Evolutionary conservation across 2,888 invertebrate species (phyloP).

Genomic region (Apotomis betuletana): DNA sequence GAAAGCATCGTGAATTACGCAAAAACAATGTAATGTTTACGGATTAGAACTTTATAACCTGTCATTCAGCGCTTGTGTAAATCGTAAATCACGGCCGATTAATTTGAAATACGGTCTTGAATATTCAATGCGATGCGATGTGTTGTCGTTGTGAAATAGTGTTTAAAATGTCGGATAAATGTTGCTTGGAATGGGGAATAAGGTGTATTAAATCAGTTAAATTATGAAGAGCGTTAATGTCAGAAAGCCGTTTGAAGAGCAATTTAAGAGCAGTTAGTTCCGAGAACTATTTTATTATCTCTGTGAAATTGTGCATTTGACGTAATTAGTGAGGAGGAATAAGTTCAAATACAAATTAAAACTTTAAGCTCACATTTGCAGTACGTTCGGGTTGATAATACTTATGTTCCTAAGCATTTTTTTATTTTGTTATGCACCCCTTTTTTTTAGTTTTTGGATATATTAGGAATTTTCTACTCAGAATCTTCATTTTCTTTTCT

Average conservation of each 20-base stretch:
- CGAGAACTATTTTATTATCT: slow-evolving; percentile 13
- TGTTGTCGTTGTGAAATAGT: not conserved
- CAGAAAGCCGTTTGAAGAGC: slow-evolving; percentile 2
- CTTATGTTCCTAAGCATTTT: no score
- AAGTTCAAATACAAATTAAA: no score
- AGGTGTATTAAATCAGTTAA: slow-evolving; percentile 1
- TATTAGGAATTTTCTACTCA: no score
- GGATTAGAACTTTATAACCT: slow-evolving; percentile 34
- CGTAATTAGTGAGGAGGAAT: no score
- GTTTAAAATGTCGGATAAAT: slow-evolving; percentile 2
- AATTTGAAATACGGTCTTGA: slow-evolving; percentile 1
- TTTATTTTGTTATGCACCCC: no score
- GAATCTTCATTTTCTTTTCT: no score
- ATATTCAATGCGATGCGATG: slow-evolving; percentile 2
- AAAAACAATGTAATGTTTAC: slow-evolving; percentile 26
- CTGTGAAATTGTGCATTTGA: not conserved
- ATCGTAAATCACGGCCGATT: slow-evolving; percentile 25
- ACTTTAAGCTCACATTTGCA: no score
- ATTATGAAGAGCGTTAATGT: not conserved
- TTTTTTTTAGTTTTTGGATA: no score
- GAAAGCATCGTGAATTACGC: slow-evolving; percentile 13
- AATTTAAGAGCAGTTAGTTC: not conserved
- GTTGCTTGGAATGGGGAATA: not conserved
- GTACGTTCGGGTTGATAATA: no score
- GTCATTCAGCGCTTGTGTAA: slow-evolving; percentile 31